phyloP scores from a whole-genome alignment of 2,888 invertebrate genomes.

The Apodemia duryi region DNA sequence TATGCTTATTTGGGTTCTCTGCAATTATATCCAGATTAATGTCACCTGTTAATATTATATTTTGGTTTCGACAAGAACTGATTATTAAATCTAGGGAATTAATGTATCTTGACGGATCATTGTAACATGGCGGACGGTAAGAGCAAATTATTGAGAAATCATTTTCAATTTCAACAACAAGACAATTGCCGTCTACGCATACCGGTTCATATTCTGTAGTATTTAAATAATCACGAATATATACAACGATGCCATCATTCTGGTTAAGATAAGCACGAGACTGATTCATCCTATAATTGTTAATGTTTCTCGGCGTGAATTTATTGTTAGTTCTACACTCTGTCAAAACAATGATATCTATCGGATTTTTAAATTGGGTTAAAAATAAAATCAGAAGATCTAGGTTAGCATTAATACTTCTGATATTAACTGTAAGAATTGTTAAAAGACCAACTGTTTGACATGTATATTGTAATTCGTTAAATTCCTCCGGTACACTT shows the following conservation, averaged over 20 bases:
- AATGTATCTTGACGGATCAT: background rate
- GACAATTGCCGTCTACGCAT: conserved; percentile 1
- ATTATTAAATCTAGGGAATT: background rate
- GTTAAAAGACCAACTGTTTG: background rate
- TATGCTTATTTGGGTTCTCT: conserved; percentile 3
- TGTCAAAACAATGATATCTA: conserved; percentile 10
- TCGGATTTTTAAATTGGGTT: background rate
- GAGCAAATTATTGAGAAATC: conserved; percentile 3
- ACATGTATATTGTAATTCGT: background rate
- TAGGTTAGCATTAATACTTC: conserved; percentile 4
- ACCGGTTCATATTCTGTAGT: background rate
- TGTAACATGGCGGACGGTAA: background rate
- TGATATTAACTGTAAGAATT: conserved; percentile 3
- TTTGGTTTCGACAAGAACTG: background rate
- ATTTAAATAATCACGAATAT: background rate
- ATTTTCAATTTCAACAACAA: background rate
- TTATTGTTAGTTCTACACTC: conserved; percentile 4
- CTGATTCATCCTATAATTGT: conserved; percentile 4
- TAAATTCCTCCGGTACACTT: background rate
- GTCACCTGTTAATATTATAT: conserved; percentile 21
- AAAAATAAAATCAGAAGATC: conserved; percentile 10
- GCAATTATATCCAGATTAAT: conserved; percentile 23
- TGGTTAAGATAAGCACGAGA: background rate
- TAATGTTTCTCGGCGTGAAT: background rate
- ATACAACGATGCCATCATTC: conserved; percentile 9